Evolutionary conservation across 2,797 vertebrate species (phyloP).

Genomic region (Setipinna tenuifilis): DNA sequence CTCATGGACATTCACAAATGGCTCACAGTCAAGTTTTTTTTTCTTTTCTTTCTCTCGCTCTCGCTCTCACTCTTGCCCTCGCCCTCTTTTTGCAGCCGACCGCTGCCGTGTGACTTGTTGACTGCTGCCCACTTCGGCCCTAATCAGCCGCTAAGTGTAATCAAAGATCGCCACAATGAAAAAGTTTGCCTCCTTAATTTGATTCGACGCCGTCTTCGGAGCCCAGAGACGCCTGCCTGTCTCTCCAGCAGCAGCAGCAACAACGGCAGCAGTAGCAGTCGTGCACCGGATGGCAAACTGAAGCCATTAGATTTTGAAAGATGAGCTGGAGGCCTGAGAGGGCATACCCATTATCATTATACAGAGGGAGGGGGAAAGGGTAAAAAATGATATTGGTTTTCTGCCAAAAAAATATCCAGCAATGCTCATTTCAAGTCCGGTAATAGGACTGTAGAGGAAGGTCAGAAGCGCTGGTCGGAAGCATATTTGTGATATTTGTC

Average conservation of each 20-base stretch:
- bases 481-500: conserved; percentile 50
- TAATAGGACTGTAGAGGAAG: conserved; percentile 55
- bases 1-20: neutral
- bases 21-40: too few species aligned
- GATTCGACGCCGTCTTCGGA: neutral
- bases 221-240: neutral
- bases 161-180: neutral
- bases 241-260: too few species aligned
- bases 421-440: conserved; percentile 41
- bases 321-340: conserved; percentile 53
- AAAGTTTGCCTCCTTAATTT: conserved; percentile 3
- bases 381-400: conserved; percentile 50
- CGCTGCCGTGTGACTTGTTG: neutral
- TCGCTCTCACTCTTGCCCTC: too few species aligned
- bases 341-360: conserved; percentile 52
- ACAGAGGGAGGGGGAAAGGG: conserved; percentile 34
- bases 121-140: neutral
- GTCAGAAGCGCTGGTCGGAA: conserved; percentile 46
- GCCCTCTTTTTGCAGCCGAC: neutral
- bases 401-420: conserved; percentile 56
- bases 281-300: neutral
- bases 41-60: too few species aligned
- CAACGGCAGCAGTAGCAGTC: too few species aligned
- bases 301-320: conserved; percentile 51
- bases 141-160: neutral